Base-by-base conservation (phyloP, 2,113 vertebrate genomes). In the Aviceda subcristata region DNA sequence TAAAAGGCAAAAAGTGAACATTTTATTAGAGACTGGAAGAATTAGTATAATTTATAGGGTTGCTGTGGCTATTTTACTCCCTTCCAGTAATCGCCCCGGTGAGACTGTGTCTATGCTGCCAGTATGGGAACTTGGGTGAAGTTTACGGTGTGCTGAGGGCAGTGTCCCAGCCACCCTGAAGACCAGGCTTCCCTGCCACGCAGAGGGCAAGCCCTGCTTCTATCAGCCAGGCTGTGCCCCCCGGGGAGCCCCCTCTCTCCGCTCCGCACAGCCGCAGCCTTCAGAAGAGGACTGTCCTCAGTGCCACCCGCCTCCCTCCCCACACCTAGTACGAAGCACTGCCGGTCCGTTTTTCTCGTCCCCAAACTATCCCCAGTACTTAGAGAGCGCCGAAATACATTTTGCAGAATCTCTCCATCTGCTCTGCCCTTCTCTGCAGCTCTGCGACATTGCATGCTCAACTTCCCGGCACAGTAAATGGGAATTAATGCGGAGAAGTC, bases 301-400 rank as follows among this genome's bases (percentile, higher is more conserved):
- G 29, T 9, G 24, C 62, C 76, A 36, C 7, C 51, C 1, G 1
- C 23, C 48, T 57, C 46, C 38, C n/a, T 57, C 13, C 67, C 46
- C 21, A 7, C 30, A 11, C 64, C 36, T n/a, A 48, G 8, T 6
- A 27, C 0, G 0, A 50, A 36, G 9, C 3, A 1, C 56, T 41
- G 62, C 43, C 3, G 30, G 22, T 16, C 56, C 10, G 9, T 3
- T 68, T 29, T 18, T 20, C 38, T 3, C 3, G 2, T 72, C 85
- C 22, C 60, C 68, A 77, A 4, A 41, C 57, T 55, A 41, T 34
- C 45, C 21, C 13, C 15, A 17, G 22, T 3, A 13, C 38, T 30
- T 6, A 7, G 62, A 50, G 29, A 69, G 55, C 45, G 10, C 46
- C 16, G 51, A 57, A 88, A 55, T 19, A 9, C 19, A 18, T 46